A percentile compares a stretch with the other conserved stretches of the same genome.
Evolutionary conservation across 2,113 vertebrate genomes (phyloP).

Genomic region (Phaethornis superciliosus): DNA sequence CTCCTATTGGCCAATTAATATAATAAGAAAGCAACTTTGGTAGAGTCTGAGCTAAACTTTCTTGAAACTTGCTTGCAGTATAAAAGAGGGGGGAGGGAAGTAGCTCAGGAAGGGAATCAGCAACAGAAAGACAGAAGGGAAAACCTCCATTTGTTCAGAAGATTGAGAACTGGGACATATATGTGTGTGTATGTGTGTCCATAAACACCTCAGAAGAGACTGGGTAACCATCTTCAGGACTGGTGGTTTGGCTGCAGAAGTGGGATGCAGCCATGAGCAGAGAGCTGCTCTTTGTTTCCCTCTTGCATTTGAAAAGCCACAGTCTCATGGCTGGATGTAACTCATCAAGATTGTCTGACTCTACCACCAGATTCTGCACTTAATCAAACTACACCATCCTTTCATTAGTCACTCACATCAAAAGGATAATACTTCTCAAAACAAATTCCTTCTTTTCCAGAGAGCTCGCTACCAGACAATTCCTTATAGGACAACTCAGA

Average conservation of each 20-base stretch:
- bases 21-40: neutral
- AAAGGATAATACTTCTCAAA: neutral
- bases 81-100: neutral
- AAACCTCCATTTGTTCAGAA: neutral
- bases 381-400: neutral
- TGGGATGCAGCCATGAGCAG: neutral
- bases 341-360: neutral
- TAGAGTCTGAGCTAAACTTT: neutral
- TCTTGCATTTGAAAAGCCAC: neutral
- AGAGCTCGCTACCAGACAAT: neutral
- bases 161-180: neutral
- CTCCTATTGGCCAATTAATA: neutral
- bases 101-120: neutral
- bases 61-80: neutral
- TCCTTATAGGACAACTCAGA: neutral
- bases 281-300: neutral
- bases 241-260: neutral
- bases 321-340: neutral
- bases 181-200: too few relatives aligned
- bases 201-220: neutral
- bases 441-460: neutral
- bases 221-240: neutral
- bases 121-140: neutral
- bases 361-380: neutral
- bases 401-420: neutral